phyloP scores from a whole-genome alignment of 2,113 vertebrate genomes.

The Chloropsis cyanopogon region DNA sequence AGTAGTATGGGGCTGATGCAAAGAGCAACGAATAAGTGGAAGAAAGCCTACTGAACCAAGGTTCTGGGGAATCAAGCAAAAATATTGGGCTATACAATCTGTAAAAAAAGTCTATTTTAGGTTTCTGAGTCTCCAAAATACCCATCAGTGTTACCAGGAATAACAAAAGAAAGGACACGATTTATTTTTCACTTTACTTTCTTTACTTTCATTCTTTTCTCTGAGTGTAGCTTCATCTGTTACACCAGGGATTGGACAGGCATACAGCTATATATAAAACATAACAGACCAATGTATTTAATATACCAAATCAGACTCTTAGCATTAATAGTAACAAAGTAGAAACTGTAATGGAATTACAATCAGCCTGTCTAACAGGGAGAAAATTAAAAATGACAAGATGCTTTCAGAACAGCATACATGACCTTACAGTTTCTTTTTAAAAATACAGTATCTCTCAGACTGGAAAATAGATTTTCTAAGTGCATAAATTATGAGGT shows the following conservation, averaged over 20 bases:
- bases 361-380: neutral
- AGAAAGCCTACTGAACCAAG: neutral
- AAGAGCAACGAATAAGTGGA: neutral
- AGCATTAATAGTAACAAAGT: constrained; percentile 8
- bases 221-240: neutral
- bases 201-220: neutral
- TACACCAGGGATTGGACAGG: neutral
- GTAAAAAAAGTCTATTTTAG: neutral
- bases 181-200: constrained; percentile 3
- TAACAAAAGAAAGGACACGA: neutral
- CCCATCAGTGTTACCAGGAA: neutral
- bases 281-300: neutral
- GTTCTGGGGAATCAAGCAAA: neutral
- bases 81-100: neutral
- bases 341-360: neutral
- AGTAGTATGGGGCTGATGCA: neutral
- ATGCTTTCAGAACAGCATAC: neutral
- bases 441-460: neutral
- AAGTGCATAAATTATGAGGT: neutral
- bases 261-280: constrained; percentile 4
- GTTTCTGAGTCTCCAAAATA: neutral
- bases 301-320: neutral
- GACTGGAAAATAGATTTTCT: neutral
- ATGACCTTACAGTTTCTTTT: neutral
- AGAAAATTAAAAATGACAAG: neutral